Percentiles rank a stretch among this genome's conserved stretches.
Conservation (phyloP, 2,797 vertebrate species). For the Epinephelus awoara region DNA sequence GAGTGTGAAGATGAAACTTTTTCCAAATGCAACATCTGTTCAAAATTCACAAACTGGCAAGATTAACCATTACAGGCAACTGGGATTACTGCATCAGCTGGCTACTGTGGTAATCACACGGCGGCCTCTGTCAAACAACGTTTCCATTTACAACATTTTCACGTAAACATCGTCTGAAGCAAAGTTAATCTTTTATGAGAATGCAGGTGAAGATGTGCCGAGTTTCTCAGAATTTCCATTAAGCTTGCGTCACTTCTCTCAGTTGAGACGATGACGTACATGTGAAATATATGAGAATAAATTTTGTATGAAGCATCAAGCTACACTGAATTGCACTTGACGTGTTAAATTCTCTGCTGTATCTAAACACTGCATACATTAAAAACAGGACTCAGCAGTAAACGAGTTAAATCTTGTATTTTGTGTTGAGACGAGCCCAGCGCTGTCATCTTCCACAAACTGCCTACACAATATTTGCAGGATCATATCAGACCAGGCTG, state of each 20-base stretch:
- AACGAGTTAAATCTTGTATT: constrained; percentile 9
- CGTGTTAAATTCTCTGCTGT: constrained; percentile 8
- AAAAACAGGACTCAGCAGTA: background rate
- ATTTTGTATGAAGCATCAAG: constrained; percentile 30
- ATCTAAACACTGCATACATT: background rate
- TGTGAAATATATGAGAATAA: constrained; percentile 3
- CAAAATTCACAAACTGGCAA: background rate
- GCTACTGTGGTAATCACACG: background rate
- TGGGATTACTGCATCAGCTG: background rate
- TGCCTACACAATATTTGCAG: constrained; percentile 20
- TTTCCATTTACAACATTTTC: background rate
- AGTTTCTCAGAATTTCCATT: background rate
- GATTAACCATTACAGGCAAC: background rate
- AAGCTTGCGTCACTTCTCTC: background rate
- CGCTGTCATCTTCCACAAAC: constrained; percentile 31
- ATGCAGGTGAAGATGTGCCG: background rate
- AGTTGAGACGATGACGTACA: constrained; percentile 1
- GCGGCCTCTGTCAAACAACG: background rate
- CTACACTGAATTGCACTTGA: constrained; percentile 6
- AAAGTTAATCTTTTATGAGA: constrained; percentile 11
- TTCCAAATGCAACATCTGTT: background rate
- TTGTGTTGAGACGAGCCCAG: constrained; percentile 8
- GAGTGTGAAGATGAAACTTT: background rate
- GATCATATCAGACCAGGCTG: constrained; percentile 17
- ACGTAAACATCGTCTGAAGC: background rate